These are phyloP conservation scores for Galendromus occidentalis DNA, from an alignment of 1,140 invertebrate species.

Conservation along the genomic window DNA sequence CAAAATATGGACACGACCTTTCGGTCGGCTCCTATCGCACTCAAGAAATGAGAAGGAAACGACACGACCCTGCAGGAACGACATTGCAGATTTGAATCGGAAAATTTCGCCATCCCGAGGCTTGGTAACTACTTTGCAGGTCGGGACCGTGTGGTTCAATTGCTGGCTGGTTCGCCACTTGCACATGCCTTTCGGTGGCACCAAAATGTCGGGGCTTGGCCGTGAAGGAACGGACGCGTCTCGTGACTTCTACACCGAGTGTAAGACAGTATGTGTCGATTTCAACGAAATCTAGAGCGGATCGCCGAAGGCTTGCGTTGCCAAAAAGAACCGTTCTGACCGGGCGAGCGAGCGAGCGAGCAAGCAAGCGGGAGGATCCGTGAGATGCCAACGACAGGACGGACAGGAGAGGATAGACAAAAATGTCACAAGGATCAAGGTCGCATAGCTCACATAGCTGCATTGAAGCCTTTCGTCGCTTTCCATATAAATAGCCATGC, in stretches of 20 bases:
- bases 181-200: conserved; percentile 41
- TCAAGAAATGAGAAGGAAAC: too few relatives aligned
- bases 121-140: conserved; percentile 22
- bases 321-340: too few relatives aligned
- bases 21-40: neutral
- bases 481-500: too few relatives aligned
- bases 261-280: conserved; percentile 37
- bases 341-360: too few relatives aligned
- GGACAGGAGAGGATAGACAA: too few relatives aligned
- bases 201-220: conserved; percentile 37
- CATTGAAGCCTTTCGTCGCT: too few relatives aligned
- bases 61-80: too few relatives aligned
- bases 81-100: neutral
- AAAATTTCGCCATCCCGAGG: neutral
- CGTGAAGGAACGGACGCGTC: conserved; percentile 36
- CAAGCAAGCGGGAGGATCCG: too few relatives aligned
- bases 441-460: too few relatives aligned
- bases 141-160: conserved; percentile 41
- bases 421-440: too few relatives aligned
- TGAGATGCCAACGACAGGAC: too few relatives aligned
- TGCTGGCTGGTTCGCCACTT: conserved; percentile 37
- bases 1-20: conserved; percentile 13
- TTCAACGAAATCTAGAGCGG: conserved; percentile 16
- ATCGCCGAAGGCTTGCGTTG: too few relatives aligned
- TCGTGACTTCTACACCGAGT: conserved; percentile 37